Evolutionary conservation across 2,797 vertebrate genomes (phyloP).

Genomic region (Rhinogobio ventralis): DNA sequence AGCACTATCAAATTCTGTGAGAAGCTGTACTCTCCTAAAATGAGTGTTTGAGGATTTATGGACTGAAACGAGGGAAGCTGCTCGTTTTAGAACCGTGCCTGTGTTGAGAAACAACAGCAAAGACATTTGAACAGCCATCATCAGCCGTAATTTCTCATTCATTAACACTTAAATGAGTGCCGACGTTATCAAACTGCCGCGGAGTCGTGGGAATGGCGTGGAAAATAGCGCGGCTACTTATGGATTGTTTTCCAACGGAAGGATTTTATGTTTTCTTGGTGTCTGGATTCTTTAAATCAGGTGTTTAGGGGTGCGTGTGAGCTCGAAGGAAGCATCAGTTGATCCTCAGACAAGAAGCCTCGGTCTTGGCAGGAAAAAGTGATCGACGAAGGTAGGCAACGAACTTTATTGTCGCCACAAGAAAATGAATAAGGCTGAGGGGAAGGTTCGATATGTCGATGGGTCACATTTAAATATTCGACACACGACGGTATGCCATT

Average conservation of each 20-base stretch:
- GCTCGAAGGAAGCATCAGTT: constrained; percentile 60
- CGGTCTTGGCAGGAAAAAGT: constrained; percentile 63
- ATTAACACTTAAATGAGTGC: constrained; percentile 25
- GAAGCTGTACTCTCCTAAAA: constrained; percentile 18
- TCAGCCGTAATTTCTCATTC: background rate
- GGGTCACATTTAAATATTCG: constrained; percentile 2
- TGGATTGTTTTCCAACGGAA: constrained; percentile 68
- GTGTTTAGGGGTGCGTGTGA: constrained; percentile 71
- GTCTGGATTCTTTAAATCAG: constrained; percentile 61
- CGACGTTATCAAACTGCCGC: constrained; percentile 49
- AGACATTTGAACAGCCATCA: constrained; percentile 12
- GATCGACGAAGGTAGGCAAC: constrained; percentile 70
- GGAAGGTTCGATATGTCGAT: background rate
- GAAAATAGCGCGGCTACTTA: constrained; percentile 62
- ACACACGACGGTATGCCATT: background rate
- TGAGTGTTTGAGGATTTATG: constrained; percentile 34
- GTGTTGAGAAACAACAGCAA: constrained; percentile 1
- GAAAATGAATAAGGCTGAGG: constrained; percentile 21
- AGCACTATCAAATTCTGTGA: background rate
- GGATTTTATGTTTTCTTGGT: constrained; percentile 64
- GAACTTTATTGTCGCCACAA: constrained; percentile 47
- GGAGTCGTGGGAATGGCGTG: constrained; percentile 61
- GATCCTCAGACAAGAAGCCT: constrained; percentile 43
- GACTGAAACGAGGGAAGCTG: background rate
- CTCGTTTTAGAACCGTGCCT: background rate